A percentile compares a stretch with the other conserved stretches of the same genome.
Conservation (phyloP, 2,113 vertebrate genomes). For the Epinephelus cyanopodus region DNA sequence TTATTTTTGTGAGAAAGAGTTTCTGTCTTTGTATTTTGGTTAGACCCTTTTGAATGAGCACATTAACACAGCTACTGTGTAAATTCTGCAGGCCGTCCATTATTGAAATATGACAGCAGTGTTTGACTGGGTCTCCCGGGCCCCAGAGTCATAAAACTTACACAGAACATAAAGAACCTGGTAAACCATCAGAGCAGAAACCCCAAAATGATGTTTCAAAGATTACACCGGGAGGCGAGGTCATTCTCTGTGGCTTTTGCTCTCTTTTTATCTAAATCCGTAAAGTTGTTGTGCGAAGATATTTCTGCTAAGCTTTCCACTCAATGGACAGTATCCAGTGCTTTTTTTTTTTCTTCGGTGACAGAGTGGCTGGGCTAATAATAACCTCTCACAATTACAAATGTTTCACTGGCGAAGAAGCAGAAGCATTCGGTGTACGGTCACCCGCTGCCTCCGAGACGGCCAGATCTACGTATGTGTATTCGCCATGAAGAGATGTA, state of each 20-base stretch:
- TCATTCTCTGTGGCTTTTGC: conserved; percentile 8
- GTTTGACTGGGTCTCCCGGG: conserved; percentile 45
- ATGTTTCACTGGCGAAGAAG: background rate
- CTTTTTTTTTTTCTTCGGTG: background rate
- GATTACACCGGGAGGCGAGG: conserved; percentile 1
- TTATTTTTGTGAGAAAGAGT: background rate
- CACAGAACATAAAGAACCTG: conserved; percentile 50
- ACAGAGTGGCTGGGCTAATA: background rate
- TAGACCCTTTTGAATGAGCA: conserved; percentile 9
- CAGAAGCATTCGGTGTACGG: background rate
- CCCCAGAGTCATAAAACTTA: conserved; percentile 44
- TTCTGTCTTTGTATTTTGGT: background rate
- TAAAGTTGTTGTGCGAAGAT: conserved; percentile 3
- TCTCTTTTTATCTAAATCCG: conserved; percentile 7
- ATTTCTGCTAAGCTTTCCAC: background rate
- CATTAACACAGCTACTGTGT: conserved; percentile 25
- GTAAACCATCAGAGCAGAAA: conserved; percentile 39
- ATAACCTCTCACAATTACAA: conserved; percentile 12
- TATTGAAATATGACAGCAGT: conserved; percentile 27
- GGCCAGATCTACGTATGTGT: background rate
- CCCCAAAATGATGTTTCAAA: conserved; percentile 42
- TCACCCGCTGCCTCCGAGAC: background rate
- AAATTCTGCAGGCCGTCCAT: conserved; percentile 42
- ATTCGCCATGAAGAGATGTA: conserved; percentile 8
- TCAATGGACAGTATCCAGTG: background rate